Conservation (phyloP, 2,888 invertebrate genomes). For the Limnephilus marmoratus region DNA sequence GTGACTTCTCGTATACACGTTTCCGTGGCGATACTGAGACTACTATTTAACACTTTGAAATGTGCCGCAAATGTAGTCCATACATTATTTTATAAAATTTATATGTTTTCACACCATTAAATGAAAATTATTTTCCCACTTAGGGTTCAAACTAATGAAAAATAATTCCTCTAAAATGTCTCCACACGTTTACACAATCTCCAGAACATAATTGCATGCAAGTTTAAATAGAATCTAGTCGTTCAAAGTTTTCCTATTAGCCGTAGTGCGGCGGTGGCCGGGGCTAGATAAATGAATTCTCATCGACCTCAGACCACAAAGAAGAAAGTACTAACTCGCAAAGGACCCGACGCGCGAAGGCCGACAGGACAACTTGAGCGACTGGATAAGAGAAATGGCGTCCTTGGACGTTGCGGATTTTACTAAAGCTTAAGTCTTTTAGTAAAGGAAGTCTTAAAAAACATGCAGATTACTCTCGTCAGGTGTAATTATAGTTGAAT, state of each 20-base stretch:
- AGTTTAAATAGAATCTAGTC: slow-evolving; percentile 66
- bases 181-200: background rate
- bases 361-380: background rate
- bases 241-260: slow-evolving; percentile 67
- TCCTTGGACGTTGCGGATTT: background rate
- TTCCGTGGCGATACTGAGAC: no score
- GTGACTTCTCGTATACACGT: no score
- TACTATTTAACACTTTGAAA: no score
- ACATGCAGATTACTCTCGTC: no score
- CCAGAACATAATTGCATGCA: slow-evolving; percentile 64
- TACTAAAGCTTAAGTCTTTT: background rate
- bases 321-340: slow-evolving; percentile 17
- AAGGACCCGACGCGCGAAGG: background rate
- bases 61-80: no score
- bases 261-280: slow-evolving; percentile 54
- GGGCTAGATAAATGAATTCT: slow-evolving; percentile 64
- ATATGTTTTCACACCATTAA: no score
- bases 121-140: no score
- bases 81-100: no score
- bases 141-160: no score
- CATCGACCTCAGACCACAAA: slow-evolving; percentile 40
- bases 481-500: no score
- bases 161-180: background rate
- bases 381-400: background rate
- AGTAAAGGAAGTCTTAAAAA: no score